These are phyloP conservation scores for Aegotheles bennettii DNA, from an alignment of 2,113 vertebrate species.

Conservation along the genomic window DNA sequence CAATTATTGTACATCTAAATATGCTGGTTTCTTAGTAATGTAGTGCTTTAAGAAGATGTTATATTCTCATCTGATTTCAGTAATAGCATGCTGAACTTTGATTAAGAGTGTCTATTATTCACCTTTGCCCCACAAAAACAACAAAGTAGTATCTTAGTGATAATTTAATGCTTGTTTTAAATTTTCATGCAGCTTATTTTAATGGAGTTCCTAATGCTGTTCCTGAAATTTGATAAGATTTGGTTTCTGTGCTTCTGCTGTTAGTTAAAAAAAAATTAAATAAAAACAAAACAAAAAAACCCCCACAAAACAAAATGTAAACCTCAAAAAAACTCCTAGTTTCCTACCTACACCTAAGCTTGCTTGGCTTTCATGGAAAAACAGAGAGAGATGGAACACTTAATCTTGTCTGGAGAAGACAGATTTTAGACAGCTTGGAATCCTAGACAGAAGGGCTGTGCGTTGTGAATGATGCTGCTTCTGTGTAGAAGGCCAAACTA, in stretches of 20 bases:
- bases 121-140: not conserved
- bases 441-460: not conserved
- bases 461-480: not conserved
- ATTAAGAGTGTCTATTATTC: not conserved
- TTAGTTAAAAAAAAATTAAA: not conserved
- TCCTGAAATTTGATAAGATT: not conserved
- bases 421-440: not conserved
- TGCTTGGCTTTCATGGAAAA: not conserved
- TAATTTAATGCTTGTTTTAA: not conserved
- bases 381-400: fast-evolving
- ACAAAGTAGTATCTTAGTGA: not conserved
- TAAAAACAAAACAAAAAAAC: not conserved
- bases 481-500: not conserved
- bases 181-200: not conserved
- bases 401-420: not conserved
- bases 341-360: not conserved
- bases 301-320: not conserved
- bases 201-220: not conserved
- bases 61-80: not conserved
- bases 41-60: not conserved
- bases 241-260: not conserved
- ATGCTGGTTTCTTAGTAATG: not conserved
- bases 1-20: not conserved
- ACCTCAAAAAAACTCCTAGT: not conserved
- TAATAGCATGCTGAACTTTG: not conserved